Conservation (phyloP, 2,797 vertebrate species). For the Bovichtus diacanthus region DNA sequence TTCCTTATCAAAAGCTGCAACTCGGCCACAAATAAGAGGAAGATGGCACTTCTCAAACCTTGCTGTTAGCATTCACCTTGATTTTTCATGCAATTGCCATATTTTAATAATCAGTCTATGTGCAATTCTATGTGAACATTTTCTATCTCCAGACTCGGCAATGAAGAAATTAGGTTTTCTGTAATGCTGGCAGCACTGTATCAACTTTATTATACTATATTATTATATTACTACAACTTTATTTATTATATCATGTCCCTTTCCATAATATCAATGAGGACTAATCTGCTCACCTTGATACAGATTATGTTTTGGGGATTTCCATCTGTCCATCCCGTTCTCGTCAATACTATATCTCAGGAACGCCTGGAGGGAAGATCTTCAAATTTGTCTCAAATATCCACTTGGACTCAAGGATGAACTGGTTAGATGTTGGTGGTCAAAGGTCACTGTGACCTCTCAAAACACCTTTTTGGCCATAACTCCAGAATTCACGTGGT, state of each 20-base stretch:
- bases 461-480: no score
- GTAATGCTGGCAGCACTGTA: slow-evolving; percentile 3
- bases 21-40: slow-evolving; percentile 2
- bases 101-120: not conserved
- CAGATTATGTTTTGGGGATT: no score
- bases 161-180: slow-evolving; percentile 14
- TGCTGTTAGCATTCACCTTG: slow-evolving; percentile 8
- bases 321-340: no score
- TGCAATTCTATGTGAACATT: slow-evolving; percentile 1
- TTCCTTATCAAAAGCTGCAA: not conserved
- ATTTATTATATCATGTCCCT: not conserved
- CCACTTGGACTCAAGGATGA: no score
- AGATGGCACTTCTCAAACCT: not conserved
- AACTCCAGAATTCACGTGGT: no score
- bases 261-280: not conserved
- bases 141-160: slow-evolving; percentile 13
- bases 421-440: no score
- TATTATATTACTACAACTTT: not conserved
- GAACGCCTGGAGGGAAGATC: no score
- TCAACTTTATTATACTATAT: not conserved
- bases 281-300: not conserved
- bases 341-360: no score
- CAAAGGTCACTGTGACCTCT: no score
- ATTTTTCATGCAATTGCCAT: slow-evolving; percentile 15
- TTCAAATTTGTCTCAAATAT: no score